phyloP scores from a whole-genome alignment of 2,888 invertebrate species.

The Xylota segnis region DNA sequence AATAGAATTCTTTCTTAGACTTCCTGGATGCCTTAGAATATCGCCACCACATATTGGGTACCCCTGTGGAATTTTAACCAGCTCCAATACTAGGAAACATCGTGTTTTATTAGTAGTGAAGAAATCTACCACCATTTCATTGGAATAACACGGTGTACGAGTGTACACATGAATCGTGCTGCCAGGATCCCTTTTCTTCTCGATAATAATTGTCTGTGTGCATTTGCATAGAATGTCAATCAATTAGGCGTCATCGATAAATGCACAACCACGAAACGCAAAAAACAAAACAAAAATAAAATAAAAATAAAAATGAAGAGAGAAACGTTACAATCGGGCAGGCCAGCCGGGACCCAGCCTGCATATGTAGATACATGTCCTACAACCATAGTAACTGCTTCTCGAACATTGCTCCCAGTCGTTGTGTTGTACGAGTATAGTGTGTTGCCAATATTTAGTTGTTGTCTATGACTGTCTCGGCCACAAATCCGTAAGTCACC shows the following conservation, averaged over 20 bases:
- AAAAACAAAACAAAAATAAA: conserved; percentile 20
- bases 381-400: conserved; percentile 41
- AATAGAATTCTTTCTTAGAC: conserved; percentile 66
- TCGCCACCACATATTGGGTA: conserved; percentile 44
- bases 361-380: conserved; percentile 25
- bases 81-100: conserved; percentile 60
- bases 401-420: conserved; percentile 66
- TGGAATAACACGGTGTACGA: conserved; percentile 28
- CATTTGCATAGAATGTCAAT: conserved; percentile 75
- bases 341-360: conserved; percentile 22
- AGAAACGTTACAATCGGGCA: conserved; percentile 29
- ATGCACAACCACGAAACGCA: conserved; percentile 56
- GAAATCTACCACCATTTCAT: conserved; percentile 29
- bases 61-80: conserved; percentile 70
- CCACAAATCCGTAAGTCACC: conserved; percentile 69
- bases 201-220: conserved; percentile 68
- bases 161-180: conserved; percentile 35
- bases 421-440: conserved; percentile 1
- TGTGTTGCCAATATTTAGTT: conserved; percentile 63
- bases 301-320: not conserved
- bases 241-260: conserved; percentile 74
- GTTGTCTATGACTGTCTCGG: conserved; percentile 62
- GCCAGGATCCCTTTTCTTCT: conserved; percentile 52
- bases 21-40: conserved; percentile 70
- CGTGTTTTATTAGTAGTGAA: conserved; percentile 49